Percentiles rank a stretch among this genome's conserved stretches.
Evolutionary conservation across 2,113 vertebrate species (phyloP).

Genomic region (Daubentonia madagascariensis): DNA sequence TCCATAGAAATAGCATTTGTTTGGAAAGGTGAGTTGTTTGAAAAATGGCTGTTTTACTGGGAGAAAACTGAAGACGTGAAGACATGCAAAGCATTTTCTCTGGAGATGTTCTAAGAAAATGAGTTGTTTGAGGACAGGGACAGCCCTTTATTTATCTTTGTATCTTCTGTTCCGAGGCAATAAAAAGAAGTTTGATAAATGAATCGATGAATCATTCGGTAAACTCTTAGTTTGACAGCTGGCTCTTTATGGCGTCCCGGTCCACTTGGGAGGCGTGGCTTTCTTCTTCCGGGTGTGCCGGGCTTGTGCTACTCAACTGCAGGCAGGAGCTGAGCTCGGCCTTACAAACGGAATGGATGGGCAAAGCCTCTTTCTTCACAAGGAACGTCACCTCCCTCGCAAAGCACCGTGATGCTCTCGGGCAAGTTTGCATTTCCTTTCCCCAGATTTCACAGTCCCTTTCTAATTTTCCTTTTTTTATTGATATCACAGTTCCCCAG

Average conservation of each 20-base stretch:
- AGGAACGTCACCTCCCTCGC: background rate
- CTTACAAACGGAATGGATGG: background rate
- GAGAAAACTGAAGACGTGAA: background rate
- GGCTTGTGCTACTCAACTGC: background rate
- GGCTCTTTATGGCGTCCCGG: background rate
- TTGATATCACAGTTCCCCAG: background rate
- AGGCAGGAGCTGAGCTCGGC: background rate
- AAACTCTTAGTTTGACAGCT: background rate
- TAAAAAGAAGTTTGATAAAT: background rate
- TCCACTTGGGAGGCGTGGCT: background rate
- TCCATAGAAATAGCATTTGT: background rate
- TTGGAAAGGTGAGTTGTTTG: background rate
- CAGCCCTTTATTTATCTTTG: background rate
- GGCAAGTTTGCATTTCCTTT: background rate
- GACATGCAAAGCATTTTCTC: background rate
- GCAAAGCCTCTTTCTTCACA: background rate
- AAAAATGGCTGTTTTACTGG: background rate
- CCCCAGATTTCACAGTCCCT: background rate
- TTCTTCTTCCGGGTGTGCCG: background rate
- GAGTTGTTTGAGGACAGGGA: background rate
- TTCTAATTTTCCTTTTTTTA: background rate
- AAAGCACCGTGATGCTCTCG: accelerated
- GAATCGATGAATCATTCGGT: background rate
- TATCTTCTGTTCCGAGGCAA: background rate
- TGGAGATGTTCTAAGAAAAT: background rate